A percentile compares a stretch with the other conserved stretches of the same genome.
Evolutionary conservation across 1,140 invertebrate genomes (phyloP).

Genomic region (Drosophila santomea): DNA sequence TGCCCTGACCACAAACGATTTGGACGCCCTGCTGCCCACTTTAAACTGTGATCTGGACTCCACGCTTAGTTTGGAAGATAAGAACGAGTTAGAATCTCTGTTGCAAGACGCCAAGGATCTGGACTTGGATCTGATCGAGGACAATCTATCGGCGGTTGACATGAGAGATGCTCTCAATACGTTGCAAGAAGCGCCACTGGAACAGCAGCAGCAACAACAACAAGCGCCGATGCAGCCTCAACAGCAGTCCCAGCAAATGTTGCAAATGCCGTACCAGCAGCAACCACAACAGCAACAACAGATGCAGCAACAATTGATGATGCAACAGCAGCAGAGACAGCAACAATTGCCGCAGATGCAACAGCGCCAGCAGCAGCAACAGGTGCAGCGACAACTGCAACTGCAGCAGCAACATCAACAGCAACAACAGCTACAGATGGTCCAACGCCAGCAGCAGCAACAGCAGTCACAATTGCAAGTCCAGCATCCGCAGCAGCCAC

Average conservation of each 20-base stretch:
- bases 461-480: slow-evolving; percentile 29
- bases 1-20: slow-evolving; percentile 86
- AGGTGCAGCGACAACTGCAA: slow-evolving; percentile 42
- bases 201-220: slow-evolving; percentile 65
- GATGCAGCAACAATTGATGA: slow-evolving; percentile 26
- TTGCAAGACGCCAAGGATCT: slow-evolving; percentile 84
- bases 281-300: slow-evolving; percentile 33
- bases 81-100: slow-evolving; percentile 83
- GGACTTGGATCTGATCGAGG: slow-evolving; percentile 80
- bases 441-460: slow-evolving; percentile 39
- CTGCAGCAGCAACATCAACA: slow-evolving; percentile 29
- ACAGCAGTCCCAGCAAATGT: slow-evolving; percentile 47
- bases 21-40: slow-evolving; percentile 88
- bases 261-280: slow-evolving; percentile 45
- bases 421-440: slow-evolving; percentile 30
- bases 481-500: slow-evolving; percentile 35
- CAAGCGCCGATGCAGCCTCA: slow-evolving; percentile 41
- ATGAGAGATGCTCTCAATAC: slow-evolving; percentile 67
- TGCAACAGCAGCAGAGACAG: slow-evolving; percentile 6
- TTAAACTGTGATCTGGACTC: slow-evolving; percentile 86
- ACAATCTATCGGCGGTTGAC: slow-evolving; percentile 75
- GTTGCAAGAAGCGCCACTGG: slow-evolving; percentile 59
- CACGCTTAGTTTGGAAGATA: slow-evolving; percentile 86
- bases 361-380: slow-evolving; percentile 48
- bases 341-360: slow-evolving; percentile 47